Base-by-base conservation (phyloP, 2,113 vertebrate genomes). In the Agelaius phoeniceus region DNA sequence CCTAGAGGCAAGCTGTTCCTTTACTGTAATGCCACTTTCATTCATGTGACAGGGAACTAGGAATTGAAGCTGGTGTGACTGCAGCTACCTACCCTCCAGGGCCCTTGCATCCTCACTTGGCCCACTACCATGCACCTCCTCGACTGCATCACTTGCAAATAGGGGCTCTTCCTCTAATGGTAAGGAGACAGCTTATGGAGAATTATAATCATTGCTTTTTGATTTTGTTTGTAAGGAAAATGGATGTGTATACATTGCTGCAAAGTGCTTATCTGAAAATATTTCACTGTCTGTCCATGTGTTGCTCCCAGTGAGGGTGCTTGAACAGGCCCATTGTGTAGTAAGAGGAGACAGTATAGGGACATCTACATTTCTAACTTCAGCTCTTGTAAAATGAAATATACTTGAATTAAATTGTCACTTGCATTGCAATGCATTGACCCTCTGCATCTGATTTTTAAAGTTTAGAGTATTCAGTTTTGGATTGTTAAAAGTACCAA, bases 91-190 rank as follows among this genome's bases (percentile, higher is more conserved):
- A 99, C 51, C 98, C 99, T 74, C 98, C 99, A 82, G 99, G 99
- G 86, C 99, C 99, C 71, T 97, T 99, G 97, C 99, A 99, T 97
- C 98, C 99, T 94, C 99, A 99, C 97, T 82, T 99, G 98, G 98
- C 99, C 91, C 99, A 99, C 97, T 99, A 99, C 97, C 99, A 99
- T 21, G 97, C 99, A 46, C 99, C 99, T 68, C 99, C 99, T 80
- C 98, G 99, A 97, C 99, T 99, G 96, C 99, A 99, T 97, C 99
- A 99, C 97, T 98, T 99, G 91, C 99, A 99, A 84, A 98, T 99
- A 59, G 98, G 98, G 43, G 97, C 98, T 13, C 98, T 98, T 95
- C 99, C 99, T 93, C 98, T 99, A 93, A 99, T 99, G 99, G 99
- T 99, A 98, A 99, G 95, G 49, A 84, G 92, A 78, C n/a, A 16